Percentiles rank a stretch among this genome's conserved stretches.
Evolutionary conservation across 2,888 invertebrate species (phyloP).

Genomic region (Drosophila demipolita): DNA sequence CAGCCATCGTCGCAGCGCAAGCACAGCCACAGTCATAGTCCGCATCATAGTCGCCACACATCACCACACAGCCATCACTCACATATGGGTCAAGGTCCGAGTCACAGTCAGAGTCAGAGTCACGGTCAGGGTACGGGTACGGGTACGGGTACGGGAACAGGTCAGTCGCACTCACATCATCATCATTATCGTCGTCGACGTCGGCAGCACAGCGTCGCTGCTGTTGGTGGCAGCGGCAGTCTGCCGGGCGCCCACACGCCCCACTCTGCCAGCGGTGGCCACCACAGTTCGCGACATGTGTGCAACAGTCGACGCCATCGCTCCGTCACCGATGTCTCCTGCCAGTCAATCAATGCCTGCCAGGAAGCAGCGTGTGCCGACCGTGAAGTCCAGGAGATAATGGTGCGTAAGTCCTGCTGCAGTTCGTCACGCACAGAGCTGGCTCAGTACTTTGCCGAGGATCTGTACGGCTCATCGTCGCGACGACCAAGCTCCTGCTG

Average conservation of each 20-base stretch:
- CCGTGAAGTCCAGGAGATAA: conserved; percentile 84
- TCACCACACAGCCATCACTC: conserved; percentile 81
- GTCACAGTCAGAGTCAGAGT: conserved; percentile 37
- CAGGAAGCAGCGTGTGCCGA: conserved; percentile 83
- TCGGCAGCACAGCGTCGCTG: conserved; percentile 60
- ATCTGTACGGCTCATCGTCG: conserved; percentile 83
- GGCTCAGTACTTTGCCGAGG: conserved; percentile 84
- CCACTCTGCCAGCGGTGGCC: conserved; percentile 43
- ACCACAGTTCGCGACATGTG: conserved; percentile 41
- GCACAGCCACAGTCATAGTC: conserved; percentile 76
- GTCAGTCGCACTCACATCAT: conserved; percentile 64
- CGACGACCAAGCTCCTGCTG: conserved; percentile 84
- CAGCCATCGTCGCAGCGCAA: conserved; percentile 66
- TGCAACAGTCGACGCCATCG: conserved; percentile 83
- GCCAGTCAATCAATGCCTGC: conserved; percentile 78
- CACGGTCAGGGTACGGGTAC: conserved; percentile 57
- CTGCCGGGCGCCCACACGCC: conserved; percentile 72
- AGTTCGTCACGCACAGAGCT: conserved; percentile 83
- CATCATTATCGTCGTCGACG: conserved; percentile 69
- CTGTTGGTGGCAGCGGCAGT: conserved; percentile 73
- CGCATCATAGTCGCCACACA: conserved; percentile 78
- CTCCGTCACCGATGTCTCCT: conserved; percentile 84
- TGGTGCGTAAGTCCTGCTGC: conserved; percentile 82
- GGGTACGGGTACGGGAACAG: conserved; percentile 56
- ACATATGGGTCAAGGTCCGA: conserved; percentile 41